Conservation (phyloP, 2,888 invertebrate genomes). For the Willowsia nigromaculata region DNA sequence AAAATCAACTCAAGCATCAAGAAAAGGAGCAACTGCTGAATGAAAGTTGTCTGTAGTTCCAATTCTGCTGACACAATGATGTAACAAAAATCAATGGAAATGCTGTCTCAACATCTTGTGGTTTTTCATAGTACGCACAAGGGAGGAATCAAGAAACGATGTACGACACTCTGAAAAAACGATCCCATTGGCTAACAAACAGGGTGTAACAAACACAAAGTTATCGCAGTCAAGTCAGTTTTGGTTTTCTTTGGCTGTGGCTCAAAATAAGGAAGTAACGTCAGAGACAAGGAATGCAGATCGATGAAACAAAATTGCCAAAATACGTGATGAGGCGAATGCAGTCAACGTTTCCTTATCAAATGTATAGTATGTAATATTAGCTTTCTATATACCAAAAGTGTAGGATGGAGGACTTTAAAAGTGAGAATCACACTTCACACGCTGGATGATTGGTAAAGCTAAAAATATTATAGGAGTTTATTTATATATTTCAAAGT, state of each 20-base stretch:
- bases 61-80: too few species aligned
- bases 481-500: too few species aligned
- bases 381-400: too few species aligned
- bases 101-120: background rate
- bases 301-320: background rate
- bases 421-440: too few species aligned
- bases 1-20: too few species aligned
- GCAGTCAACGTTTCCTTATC: background rate
- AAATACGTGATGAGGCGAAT: background rate
- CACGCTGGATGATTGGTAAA: too few species aligned
- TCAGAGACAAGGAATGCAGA: background rate
- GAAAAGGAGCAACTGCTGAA: too few species aligned
- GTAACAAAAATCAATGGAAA: too few species aligned
- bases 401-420: too few species aligned
- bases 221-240: background rate
- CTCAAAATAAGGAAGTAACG: slow-evolving; percentile 8
- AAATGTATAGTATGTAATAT: background rate
- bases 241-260: slow-evolving; percentile 29
- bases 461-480: too few species aligned
- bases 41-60: too few species aligned
- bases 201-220: slow-evolving; percentile 33
- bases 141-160: too few species aligned
- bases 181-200: slow-evolving; percentile 26
- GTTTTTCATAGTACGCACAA: background rate
- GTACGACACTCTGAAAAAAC: background rate